Conservation (phyloP, 1,140 invertebrate species). For the Conus betulinus region DNA sequence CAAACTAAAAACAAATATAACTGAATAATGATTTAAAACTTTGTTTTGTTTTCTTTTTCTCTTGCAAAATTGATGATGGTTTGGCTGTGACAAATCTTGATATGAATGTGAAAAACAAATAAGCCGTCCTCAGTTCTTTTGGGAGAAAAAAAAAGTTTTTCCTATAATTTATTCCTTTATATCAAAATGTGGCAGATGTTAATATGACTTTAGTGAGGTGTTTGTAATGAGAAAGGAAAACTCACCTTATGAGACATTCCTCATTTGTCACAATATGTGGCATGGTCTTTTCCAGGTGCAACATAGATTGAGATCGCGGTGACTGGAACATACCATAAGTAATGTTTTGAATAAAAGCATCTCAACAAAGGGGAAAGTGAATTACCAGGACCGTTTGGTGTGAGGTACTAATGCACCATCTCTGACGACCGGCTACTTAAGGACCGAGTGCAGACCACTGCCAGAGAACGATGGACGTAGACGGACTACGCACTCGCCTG, state of each 20-base stretch:
- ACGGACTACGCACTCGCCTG: conserved; percentile 70
- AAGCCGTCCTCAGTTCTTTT: too few relatives aligned
- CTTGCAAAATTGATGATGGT: background rate
- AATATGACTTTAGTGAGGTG: too few relatives aligned
- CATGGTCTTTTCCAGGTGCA: background rate
- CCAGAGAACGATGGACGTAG: conserved; percentile 68
- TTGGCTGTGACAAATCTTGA: too few relatives aligned
- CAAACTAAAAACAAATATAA: background rate
- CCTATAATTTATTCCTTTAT: too few relatives aligned
- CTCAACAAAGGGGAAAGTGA: too few relatives aligned
- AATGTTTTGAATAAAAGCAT: background rate
- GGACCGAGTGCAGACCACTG: background rate
- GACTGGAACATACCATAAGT: background rate
- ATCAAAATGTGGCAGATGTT: too few relatives aligned
- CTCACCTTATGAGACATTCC: too few relatives aligned
- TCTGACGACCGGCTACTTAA: too few relatives aligned
- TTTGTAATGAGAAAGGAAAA: too few relatives aligned
- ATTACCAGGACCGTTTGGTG: background rate
- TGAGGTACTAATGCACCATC: background rate
- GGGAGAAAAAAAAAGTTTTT: too few relatives aligned
- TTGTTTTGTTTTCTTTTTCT: background rate
- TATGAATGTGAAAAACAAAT: too few relatives aligned
- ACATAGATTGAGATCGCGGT: background rate
- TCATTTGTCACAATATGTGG: too few relatives aligned
- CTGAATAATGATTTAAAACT: background rate